Base-by-base conservation (phyloP, 2,113 vertebrate species). In the Rhadina sibilatrix region DNA sequence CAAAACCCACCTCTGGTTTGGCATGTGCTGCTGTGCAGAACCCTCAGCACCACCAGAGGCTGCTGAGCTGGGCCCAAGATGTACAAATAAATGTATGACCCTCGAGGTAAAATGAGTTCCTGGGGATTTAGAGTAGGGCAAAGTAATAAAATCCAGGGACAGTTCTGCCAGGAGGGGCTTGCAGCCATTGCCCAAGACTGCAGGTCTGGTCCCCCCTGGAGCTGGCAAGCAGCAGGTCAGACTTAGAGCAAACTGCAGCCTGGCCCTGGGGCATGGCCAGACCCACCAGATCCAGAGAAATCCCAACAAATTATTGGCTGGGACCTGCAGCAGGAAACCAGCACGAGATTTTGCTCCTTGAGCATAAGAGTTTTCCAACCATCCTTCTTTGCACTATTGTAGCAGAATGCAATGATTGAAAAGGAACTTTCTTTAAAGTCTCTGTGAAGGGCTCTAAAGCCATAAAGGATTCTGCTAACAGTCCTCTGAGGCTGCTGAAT, bases 401-500 rank as follows among this genome's bases (percentile, higher is more conserved):
- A 2, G n/a, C 24, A 54, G 30, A 27, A 9, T 10, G 21, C 11
- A 64, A 11, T 10, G 78, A 46, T 0, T 69, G 66, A 42, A 22
- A 44, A 80, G 33, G 49, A 88, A 59, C 33, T 88, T 75, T 53
- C 31, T 71, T 11, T 12, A 12, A 76, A 57, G 57, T n/a, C 59
- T 88, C 75, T 68, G 12, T 59, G 76, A 64, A 52, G 64, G 16
- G 37, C 77, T 91, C 56, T 87, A 52, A 40, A 64, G 77, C 69
- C 38, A 1, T 22, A 75, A 88, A 84, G 60, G 64, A 88, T 56
- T 77, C 63, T 66, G 50, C 72, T 35, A 49, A 28, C 17, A 57
- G 75, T 50, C 47, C 68, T 87, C 74, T 83, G 64, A 86, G 56
- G 37, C 50, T n/a, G 66, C 79, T 89, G 54, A 96, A 93, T 81